Evolutionary conservation across 1,140 invertebrate species (phyloP).

Genomic region (Argopecten irradians): DNA sequence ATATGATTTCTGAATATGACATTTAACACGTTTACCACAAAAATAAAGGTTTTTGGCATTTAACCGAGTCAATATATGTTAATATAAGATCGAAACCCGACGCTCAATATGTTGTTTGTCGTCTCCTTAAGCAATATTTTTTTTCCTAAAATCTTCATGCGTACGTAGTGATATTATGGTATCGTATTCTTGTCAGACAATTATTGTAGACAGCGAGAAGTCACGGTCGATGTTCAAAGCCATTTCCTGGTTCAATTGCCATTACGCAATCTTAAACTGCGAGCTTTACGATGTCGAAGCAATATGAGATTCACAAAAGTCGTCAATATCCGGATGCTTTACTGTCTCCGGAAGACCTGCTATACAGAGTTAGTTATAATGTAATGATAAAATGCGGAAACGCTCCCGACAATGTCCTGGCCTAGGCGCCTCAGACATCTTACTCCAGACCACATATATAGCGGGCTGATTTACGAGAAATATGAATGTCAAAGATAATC

Average conservation of each 20-base stretch:
- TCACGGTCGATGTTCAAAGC: neutral
- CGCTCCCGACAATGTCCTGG: neutral
- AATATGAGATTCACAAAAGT: neutral
- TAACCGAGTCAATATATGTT: no score
- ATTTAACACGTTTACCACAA: no score
- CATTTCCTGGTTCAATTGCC: neutral
- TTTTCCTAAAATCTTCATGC: no score
- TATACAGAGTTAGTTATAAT: neutral
- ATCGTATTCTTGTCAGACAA: no score
- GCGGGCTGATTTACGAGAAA: neutral
- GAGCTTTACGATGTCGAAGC: neutral
- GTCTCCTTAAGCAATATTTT: no score
- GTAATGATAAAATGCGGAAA: neutral
- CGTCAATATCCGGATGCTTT: neutral
- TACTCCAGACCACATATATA: neutral
- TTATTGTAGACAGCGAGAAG: no score
- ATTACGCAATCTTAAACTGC: neutral
- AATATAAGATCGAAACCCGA: no score
- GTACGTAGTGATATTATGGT: no score
- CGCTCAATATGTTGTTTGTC: no score
- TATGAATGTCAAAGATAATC: neutral
- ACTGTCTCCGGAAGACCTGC: neutral
- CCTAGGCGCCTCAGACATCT: neutral
- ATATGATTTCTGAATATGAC: no score
- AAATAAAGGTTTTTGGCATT: no score